Base-by-base conservation (phyloP, 1,140 invertebrate genomes). In the Lucilia sericata region DNA sequence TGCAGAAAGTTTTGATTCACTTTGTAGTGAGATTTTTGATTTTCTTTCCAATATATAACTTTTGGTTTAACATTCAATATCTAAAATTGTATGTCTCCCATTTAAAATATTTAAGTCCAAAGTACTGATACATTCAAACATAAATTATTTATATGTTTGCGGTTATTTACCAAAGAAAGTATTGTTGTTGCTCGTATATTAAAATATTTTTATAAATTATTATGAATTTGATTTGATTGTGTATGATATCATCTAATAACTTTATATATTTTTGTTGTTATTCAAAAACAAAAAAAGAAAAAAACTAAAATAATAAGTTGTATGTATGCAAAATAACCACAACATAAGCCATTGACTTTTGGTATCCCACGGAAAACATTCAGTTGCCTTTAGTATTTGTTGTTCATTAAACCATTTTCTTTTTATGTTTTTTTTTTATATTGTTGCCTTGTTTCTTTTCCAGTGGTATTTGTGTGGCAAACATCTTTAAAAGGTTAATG, bases 241-340 rank as follows among this genome's bases (percentile, higher is more conserved):
- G 13, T 55, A 5, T 55, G 51, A 55, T 55, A 55, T 55, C 51
- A 55, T 55, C 42, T 42, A 42, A 55, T 55, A 55, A 55, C 4
- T 55, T 30, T 30, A 30, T 30, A 30, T 55, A 55, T 55, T 55
- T 55, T 55, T 55, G 51, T 55, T 55, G 10, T 42, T 42, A 30
- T 42, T 8, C 5, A 42, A 55, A 55, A 55, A 55, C 2, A 14
- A 55, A 10, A 55, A 14, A 13, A 51, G 10, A 51, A 17, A 55
- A 49, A 55, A 55, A 17, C 13, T 17, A 1, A 55, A 55, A 55
- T n/a, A 55, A 55, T 17, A 55, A 2, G 25, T 2, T 2, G 25
- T 55, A 17, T 55, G n/a, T 70, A 70, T 70, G 65, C 65, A 70
- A 70, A 70, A 70, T 70, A 70, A 70, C 65, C 65, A 70, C 65